Conservation (phyloP, 2,888 invertebrate species). For the Orchestes rusci region DNA sequence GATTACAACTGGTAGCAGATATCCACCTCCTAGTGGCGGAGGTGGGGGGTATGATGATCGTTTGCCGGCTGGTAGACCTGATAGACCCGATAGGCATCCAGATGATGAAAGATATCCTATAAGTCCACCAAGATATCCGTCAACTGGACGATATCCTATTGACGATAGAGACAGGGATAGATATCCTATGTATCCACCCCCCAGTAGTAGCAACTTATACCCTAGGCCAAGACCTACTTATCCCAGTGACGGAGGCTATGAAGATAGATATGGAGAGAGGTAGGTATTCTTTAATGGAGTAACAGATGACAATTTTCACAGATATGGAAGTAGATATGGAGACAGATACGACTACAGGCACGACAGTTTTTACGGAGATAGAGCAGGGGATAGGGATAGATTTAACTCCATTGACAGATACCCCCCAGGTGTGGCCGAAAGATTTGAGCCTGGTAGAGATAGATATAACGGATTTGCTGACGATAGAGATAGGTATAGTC, state of each 20-base stretch:
- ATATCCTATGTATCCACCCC: conserved; percentile 24
- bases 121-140: conserved; percentile 22
- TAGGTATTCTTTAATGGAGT: too few species aligned
- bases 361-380: conserved; percentile 30
- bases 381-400: conserved; percentile 33
- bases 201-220: conserved; percentile 20
- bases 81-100: conserved; percentile 27
- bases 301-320: too few species aligned
- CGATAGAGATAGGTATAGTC: conserved; percentile 29
- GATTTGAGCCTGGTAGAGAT: conserved; percentile 38
- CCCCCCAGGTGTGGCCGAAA: conserved; percentile 21
- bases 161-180: conserved; percentile 41
- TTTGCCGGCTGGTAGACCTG: conserved; percentile 27
- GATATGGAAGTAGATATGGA: conserved; percentile 40
- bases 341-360: conserved; percentile 31
- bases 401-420: conserved; percentile 32
- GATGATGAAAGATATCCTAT: conserved; percentile 37
- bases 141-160: conserved; percentile 28
- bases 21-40: conserved; percentile 38
- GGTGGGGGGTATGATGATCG: conserved; percentile 30
- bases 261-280: conserved; percentile 32
- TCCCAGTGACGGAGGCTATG: conserved; percentile 33
- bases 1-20: conserved; percentile 32
- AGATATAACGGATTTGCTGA: conserved; percentile 34
- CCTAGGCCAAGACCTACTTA: conserved; percentile 19